Evolutionary conservation across 1,140 invertebrate species (phyloP), one percentile per base, ranked within the genome.

Genomic region (Babylonia areolata): DNA sequence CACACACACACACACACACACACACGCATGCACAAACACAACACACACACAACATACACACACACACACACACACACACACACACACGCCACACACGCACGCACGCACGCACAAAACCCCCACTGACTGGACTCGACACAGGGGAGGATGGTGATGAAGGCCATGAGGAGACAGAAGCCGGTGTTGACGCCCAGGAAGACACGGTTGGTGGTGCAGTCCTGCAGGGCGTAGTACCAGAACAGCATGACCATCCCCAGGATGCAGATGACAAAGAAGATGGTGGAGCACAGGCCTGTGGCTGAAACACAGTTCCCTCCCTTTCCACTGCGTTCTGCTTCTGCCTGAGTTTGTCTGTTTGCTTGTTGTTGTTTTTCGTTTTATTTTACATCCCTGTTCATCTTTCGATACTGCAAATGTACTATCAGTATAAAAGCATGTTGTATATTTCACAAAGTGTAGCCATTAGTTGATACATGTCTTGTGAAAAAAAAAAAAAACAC

Each of bases 161-260:
- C 98, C 35, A 97, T 95, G 51, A 97, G 95, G 58, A 99, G 93
- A 92, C 98, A 98, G 2, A 99, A 94, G 82, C 99, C 97, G 81
- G 99, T 93, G 94, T 99, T 99, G 93, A 99, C 96, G 0, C 97
- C 97, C 86, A 99, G 99, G 94, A 99, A 99, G 94, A 99, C 98
- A 94, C 99, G 99, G 91, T 99, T 98, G 82, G 98, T 95, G 77
- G 95, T 95, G 94, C 99, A 99, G 85, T 96, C 96, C 85, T 96
- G 94, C 0, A 96, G 97, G 90, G 96, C 95, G 46, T 98, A 99
- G 93, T 97, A 98, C 37, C 98, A 95, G 93, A 96, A 99, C 35
- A 99, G 96, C 31, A 99, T 93, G 51, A 97, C 96, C 82, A 97
- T 95, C 86, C 97, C 98, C 87, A 96, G 96, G 71, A 99, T 95